Evolutionary conservation across 2,797 vertebrate genomes (phyloP), one percentile per base, ranked within the genome.

Genomic region (Heteromormyrus szaboi): DNA sequence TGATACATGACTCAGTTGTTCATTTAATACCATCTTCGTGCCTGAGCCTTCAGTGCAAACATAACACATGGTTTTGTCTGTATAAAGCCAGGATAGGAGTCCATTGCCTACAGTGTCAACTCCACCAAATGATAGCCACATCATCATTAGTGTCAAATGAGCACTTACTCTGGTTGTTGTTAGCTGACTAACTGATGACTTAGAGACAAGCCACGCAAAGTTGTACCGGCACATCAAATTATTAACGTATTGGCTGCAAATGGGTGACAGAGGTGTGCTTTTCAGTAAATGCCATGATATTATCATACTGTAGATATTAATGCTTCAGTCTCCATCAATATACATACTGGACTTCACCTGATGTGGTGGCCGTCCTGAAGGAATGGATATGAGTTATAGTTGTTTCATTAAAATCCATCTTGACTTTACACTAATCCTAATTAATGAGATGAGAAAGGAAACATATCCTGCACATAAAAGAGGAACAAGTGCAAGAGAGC

Each of bases 391-490:
- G 62, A 29, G 56, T 59, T 22, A 22, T 8, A 62, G n/a, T 22
- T 90, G 90, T 96, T 96, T 96, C 93, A 95, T 95, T 94, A 93
- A 95, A 96, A 96, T 95, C 96, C 94, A 92, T 92, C 90, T 88
- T 91, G 90, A 94, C 22, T 50, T 50, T 90, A 92, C 93, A 94
- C 89, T 84, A 88, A 93, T 93, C 91, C 95, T 94, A 95, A 95
- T 93, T 89, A 91, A 89, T 0, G 92, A 72, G 93, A 92, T 91
- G 93, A 94, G 90, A 92, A 93, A 90, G 92, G 90, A 93, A 93
- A 90, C 87, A 89, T 89, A 93, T 86, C 92, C 88, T 62, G 92
- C 90, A 93, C 56, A n/a, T 89, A 91, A 93, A 92, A 92, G 90
- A 91, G 90, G 94, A 94, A 90, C 90, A 87, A 81, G 92, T 65